Evolutionary conservation across 2,888 invertebrate species (phyloP).

Genomic region (Chrysolina haemoptera): DNA sequence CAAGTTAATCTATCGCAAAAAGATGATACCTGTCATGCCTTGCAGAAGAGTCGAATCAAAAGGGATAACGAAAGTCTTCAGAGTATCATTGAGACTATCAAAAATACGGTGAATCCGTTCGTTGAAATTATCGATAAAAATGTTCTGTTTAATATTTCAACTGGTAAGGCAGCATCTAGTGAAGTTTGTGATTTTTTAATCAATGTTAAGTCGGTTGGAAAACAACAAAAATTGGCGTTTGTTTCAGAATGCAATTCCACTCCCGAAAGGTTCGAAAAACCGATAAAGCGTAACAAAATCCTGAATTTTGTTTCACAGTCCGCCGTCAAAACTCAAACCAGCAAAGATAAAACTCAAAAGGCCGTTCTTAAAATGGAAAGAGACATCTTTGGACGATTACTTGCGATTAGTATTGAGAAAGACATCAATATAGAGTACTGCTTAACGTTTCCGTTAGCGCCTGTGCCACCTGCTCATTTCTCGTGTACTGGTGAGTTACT

Average conservation of each 20-base stretch:
- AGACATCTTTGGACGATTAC: conserved; percentile 52
- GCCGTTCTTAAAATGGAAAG: conserved; percentile 56
- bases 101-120: conserved; percentile 55
- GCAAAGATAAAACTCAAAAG: conserved; percentile 44
- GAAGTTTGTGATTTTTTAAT: conserved; percentile 57
- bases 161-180: conserved; percentile 59
- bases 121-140: conserved; percentile 48
- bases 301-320: conserved; percentile 54
- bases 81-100: conserved; percentile 52
- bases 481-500: conserved; percentile 41
- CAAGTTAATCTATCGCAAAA: conserved; percentile 49
- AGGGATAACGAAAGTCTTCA: conserved; percentile 45
- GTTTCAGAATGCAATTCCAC: conserved; percentile 38
- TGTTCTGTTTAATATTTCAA: conserved; percentile 57
- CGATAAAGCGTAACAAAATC: conserved; percentile 51
- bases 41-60: conserved; percentile 46
- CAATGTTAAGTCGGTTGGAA: conserved; percentile 35
- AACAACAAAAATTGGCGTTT: conserved; percentile 44
- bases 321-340: conserved; percentile 38
- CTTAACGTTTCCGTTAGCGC: conserved; percentile 32
- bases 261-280: conserved; percentile 40
- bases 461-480: conserved; percentile 34
- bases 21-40: conserved; percentile 57
- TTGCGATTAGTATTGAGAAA: conserved; percentile 39
- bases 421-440: conserved; percentile 59